A percentile compares a stretch with the other conserved stretches of the same genome.
Conservation (phyloP, 1,140 invertebrate species). For the Lethocerus indicus region DNA sequence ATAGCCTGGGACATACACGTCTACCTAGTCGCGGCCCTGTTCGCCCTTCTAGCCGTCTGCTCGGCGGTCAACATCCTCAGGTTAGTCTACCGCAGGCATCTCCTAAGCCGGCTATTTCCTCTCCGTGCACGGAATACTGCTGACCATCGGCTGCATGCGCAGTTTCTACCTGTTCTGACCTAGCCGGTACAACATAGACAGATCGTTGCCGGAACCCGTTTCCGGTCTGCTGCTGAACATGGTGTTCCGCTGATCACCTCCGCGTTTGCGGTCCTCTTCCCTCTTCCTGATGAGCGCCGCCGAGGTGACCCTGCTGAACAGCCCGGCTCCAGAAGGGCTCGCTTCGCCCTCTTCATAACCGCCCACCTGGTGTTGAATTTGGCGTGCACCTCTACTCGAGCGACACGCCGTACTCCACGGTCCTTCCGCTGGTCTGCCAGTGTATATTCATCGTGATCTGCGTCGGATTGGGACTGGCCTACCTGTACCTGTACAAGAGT, state of each 20-base stretch:
- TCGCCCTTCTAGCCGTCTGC: conserved; percentile 60
- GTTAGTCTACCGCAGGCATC: conserved; percentile 60
- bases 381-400: conserved; percentile 54
- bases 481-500: conserved; percentile 59
- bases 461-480: conserved; percentile 60
- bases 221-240: conserved; percentile 67
- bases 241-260: conserved; percentile 65
- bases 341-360: no score
- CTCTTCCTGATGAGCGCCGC: conserved; percentile 61
- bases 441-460: conserved; percentile 64
- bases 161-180: conserved; percentile 79
- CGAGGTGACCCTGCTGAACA: conserved; percentile 27
- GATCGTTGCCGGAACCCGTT: conserved; percentile 55
- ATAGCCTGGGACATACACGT: conserved; percentile 80
- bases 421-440: conserved; percentile 59
- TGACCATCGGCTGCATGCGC: conserved; percentile 58
- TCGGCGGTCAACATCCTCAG: conserved; percentile 65
- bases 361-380: conserved; percentile 43
- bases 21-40: conserved; percentile 64
- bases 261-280: conserved; percentile 67
- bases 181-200: conserved; percentile 69
- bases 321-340: conserved; percentile 35
- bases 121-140: conserved; percentile 59
- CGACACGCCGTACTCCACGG: conserved; percentile 28
- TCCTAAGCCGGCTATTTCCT: conserved; percentile 71